Evolutionary conservation across 1,140 invertebrate species (phyloP), one percentile per base, ranked within the genome.

Genomic region (Oreohelix idahoensis): DNA sequence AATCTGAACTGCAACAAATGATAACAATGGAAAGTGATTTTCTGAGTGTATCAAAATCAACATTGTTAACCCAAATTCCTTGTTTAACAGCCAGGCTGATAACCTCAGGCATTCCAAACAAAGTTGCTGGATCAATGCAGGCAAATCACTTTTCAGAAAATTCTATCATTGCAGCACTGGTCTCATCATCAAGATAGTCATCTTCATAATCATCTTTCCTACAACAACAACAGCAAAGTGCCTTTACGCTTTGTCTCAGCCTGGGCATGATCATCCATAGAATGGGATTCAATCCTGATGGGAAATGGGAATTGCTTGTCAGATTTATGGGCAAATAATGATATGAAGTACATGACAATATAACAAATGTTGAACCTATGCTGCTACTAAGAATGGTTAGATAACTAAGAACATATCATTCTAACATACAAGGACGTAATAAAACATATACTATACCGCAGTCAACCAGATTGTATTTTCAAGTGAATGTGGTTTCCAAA

Each of bases 211-310:
- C 1, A 13, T 74, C 8, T 32, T 53, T 45, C n/a, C 26, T 63
- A n/a, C 51, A 66, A 42, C 77, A 79, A 36, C 77, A 79, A n/a
- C 77, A 79, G 38, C 45, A 66, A 20, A 79, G 32, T 13, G 51
- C 58, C 13, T 38, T 66, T 0, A 79, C 38, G 36, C 77, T 79
- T 39, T 79, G 51, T 10, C 77, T 35, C n/a, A 79, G 51, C 26
- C 36, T 79, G 5, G 77, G 77, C 53, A 66, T 79, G 35, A 79
- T 63, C 77, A 79, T 79, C 77, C 77, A 79, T n/a, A 79, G 35
- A 15, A 79, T 23, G 35, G 77, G 77, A n/a, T 63, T 79, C 20
- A 79, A 4, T 45, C 77, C 77, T 79, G 53, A 35, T 29, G 23
- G 29, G 20, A 76, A 45, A 45, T 5, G 15, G 42, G 15, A 45